Conservation (phyloP, 2,113 vertebrate genomes). For the Macrotis lagotis region DNA sequence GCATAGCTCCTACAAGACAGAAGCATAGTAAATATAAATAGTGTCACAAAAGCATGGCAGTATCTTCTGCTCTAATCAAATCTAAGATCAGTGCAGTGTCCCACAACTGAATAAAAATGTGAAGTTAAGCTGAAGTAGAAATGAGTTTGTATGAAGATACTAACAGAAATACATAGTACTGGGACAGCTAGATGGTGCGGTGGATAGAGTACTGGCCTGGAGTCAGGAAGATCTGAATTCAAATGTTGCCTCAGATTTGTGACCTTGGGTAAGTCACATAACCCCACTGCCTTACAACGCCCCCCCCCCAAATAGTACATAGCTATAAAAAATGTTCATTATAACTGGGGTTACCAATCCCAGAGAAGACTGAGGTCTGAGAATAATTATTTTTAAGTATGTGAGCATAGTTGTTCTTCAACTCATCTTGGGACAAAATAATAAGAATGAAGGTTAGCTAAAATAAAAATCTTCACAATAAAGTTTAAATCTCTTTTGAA, state of each 20-base stretch:
- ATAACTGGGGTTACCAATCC: not conserved
- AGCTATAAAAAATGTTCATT: not conserved
- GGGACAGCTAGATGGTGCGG: no score
- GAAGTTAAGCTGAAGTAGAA: not conserved
- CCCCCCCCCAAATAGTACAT: not conserved
- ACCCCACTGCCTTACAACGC: no score
- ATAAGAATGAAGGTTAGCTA: not conserved
- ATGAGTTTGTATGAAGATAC: not conserved
- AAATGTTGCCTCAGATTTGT: no score
- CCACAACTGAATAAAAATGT: not conserved
- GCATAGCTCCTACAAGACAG: not conserved
- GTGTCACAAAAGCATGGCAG: not conserved
- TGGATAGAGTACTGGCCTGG: no score
- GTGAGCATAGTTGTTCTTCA: not conserved
- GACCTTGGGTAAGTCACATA: no score
- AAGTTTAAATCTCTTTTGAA: not conserved
- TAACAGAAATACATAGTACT: not conserved
- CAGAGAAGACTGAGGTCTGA: not conserved
- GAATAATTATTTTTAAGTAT: not conserved
- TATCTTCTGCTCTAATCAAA: not conserved
- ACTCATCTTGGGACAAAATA: not conserved
- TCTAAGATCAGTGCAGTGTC: not conserved
- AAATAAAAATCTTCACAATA: not conserved
- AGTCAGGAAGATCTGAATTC: no score
- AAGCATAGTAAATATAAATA: not conserved